phyloP scores from a whole-genome alignment of 2,797 vertebrate species.

The Hydrocynus forskahlii region DNA sequence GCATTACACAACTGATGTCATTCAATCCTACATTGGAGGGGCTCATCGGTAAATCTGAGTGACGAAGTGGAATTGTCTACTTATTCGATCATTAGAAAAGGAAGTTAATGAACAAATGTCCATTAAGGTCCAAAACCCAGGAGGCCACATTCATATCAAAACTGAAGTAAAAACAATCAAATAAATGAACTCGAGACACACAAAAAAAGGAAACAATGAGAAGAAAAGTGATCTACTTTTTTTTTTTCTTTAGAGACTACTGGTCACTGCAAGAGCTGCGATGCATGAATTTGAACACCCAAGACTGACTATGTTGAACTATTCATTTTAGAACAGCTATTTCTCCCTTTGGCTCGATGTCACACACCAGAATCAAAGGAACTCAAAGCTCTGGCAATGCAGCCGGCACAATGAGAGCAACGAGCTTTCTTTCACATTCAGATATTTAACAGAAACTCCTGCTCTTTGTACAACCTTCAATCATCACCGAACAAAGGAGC shows the following conservation, averaged over 20 bases:
- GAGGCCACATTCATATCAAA: neutral
- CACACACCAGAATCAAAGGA: neutral
- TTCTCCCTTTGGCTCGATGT: conserved; percentile 19
- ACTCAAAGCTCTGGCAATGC: neutral
- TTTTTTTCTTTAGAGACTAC: neutral
- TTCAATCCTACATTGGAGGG: neutral
- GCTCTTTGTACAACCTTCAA: neutral
- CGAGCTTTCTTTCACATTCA: neutral
- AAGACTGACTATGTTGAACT: neutral
- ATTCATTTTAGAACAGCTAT: neutral
- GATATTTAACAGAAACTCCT: neutral
- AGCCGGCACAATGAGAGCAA: neutral
- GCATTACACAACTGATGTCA: neutral
- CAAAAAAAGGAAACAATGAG: neutral
- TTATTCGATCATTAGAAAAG: neutral
- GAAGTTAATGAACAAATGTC: neutral
- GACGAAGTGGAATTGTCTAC: neutral
- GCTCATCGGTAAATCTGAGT: neutral
- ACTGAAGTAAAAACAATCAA: conserved; percentile 3
- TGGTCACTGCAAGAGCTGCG: conserved; percentile 21
- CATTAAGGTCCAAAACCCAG: too few relatives aligned
- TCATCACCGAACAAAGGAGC: neutral
- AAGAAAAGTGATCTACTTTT: neutral
- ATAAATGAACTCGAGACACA: neutral
- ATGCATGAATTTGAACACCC: neutral